Base-by-base conservation (phyloP, 2,797 vertebrate genomes). In the Limosa lapponica region DNA sequence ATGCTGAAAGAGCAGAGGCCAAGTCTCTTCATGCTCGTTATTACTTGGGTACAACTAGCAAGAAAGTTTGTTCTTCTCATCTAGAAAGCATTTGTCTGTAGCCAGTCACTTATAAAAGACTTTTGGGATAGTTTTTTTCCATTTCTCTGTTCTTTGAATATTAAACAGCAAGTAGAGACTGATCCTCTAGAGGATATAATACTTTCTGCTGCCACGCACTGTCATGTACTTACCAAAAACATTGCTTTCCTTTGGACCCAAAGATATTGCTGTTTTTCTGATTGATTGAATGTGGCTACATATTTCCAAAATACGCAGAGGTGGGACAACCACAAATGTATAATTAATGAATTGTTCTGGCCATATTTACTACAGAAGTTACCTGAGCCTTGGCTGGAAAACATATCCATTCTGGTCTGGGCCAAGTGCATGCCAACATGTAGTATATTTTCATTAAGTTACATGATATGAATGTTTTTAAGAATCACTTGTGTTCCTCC, bases 301-400 rank as follows among this genome's bases (percentile, higher is more conserved):
- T 94, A 90, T 92, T 97, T 97, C 91, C 93, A 94, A 95, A 97
- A 94, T 91, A 91, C 74, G 80, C 90, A 82, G 87, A 96, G 70
- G 70, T 82, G 89, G 61, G 89, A 94, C 96, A 95, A 95, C 93
- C 96, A 92, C 83, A 57, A 95, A 93, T 95, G 84, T 95, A 87
- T 87, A 96, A 96, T 95, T 96, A 97, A 96, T 95, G 73, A 94
- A 95, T 96, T 97, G 72, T 95, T 93, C 71, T 91, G 90, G 90
- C 89, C 65, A 14, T 95, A 97, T 97, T 97, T 96, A 84, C 94
- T 94, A 82, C 89, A 93, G 96, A 95, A 97, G 82, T 89, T 89
- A 95, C 20, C 48, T 93, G 87, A 96, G 93, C 41, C 93, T 85
- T 95, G 64, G 87, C 94, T 96, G 94, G 90, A 97, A 97, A 96